These are phyloP conservation scores for Monomorium pharaonis DNA, from an alignment of 1,140 invertebrate genomes.

Conservation along the genomic window DNA sequence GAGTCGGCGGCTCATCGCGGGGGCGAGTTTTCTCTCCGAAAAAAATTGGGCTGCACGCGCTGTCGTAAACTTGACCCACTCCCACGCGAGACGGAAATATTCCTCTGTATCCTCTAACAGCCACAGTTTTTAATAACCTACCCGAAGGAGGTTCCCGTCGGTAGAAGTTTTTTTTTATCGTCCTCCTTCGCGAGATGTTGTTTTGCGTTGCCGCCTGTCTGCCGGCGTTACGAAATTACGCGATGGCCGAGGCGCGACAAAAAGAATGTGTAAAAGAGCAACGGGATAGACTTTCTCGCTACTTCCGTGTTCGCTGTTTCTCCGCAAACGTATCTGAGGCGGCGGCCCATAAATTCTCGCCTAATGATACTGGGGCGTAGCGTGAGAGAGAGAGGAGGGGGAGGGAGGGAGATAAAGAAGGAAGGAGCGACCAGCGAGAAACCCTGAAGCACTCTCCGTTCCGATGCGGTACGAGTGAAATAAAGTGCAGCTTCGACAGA, in stretches of 20 bases:
- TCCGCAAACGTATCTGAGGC: slow-evolving; percentile 42
- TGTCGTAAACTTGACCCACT: slow-evolving; percentile 69
- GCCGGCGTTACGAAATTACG: slow-evolving; percentile 56
- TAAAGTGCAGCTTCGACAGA: slow-evolving; percentile 48
- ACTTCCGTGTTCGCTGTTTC: slow-evolving; percentile 50
- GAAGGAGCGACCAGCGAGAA: not conserved
- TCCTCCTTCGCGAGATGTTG: not conserved
- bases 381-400: not conserved
- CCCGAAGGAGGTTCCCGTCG: slow-evolving; percentile 18
- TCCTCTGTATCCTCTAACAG: too few relatives aligned
- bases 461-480: slow-evolving; percentile 33
- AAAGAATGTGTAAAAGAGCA: not conserved
- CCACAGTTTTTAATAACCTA: slow-evolving; percentile 41
- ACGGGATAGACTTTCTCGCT: slow-evolving; percentile 49
- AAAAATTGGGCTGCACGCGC: not conserved
- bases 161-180: not conserved
- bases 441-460: slow-evolving; percentile 35
- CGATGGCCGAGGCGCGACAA: slow-evolving; percentile 4
- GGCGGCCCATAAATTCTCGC: slow-evolving; percentile 63
- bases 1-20: not conserved
- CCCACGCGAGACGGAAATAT: slow-evolving; percentile 58
- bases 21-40: not conserved
- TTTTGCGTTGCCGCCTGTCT: too few relatives aligned
- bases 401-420: not conserved
- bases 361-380: slow-evolving; percentile 50